Evolutionary conservation across 2,888 invertebrate species (phyloP), one percentile per base, ranked within the genome.

Genomic region (Chalcis sispes): DNA sequence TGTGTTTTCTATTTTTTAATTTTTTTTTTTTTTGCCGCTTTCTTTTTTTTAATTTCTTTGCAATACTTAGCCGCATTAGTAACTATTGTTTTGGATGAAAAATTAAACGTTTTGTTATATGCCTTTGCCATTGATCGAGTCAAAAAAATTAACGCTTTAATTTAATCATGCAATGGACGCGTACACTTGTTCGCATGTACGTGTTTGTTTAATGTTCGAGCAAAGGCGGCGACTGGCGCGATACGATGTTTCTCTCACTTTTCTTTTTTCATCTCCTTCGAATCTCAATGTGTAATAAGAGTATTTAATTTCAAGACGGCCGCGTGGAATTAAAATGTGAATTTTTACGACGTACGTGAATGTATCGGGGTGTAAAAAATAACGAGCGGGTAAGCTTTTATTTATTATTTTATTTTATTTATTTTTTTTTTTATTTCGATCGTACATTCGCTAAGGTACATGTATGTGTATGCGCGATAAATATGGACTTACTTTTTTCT

Each of bases 291-390:
- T 64, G 72, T 65, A 72, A 65, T 58, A 59, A 56, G 58, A 66
- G 71, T 54, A 54, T 71, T 71, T 66, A 72, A 71, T 75, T 46
- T 75, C 70, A 40, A 54, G 36, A 25, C 48, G 61, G 54, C 61
- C 52, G 71, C 23, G 54, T n/a, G 59, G 36, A 71, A 75, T 75
- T 58, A 75, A 75, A 66, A 75, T 42, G 75, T 66, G 71, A 42
- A 61, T 75, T 71, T 75, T 71, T 75, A 66, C 66, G 65, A 61
- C 15, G 75, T 48, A 52, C 20, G 15, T n/a, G 40, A 75, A 75
- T 61, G 61, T 61, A 66, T 75, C 54, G 27, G 32, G 52, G 62
- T 20, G 15, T 54, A 48, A 56, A 74, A 56, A 18, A 20, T 20
- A 65, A 15, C 10, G 46, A 54, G 50, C 27, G 20, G 15, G 20